phyloP scores from a whole-genome alignment of 2,113 vertebrate genomes.

The Origma solitaria region DNA sequence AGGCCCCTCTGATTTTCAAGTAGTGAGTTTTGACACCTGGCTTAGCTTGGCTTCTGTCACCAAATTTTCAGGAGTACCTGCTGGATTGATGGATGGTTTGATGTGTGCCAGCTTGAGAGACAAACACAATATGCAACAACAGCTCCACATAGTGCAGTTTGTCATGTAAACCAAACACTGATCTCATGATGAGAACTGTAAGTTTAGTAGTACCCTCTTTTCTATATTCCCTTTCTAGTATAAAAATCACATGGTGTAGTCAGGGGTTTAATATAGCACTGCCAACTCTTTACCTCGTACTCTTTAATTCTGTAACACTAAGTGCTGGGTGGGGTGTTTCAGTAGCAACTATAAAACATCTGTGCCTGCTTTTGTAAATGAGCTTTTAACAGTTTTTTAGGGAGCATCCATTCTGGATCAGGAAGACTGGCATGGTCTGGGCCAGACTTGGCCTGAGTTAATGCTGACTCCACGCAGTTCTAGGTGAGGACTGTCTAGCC shows the following conservation, averaged over 20 bases:
- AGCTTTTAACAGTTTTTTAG: neutral
- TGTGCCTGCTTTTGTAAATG: neutral
- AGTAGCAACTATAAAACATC: constrained; percentile 7
- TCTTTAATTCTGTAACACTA: neutral
- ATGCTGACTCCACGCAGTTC: neutral
- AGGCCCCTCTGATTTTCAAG: neutral
- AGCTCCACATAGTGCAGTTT: neutral
- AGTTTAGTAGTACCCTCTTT: neutral
- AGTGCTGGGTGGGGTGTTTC: neutral
- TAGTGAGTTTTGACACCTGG: neutral
- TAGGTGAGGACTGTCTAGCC: neutral
- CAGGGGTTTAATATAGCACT: constrained; percentile 30
- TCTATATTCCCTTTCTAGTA: neutral
- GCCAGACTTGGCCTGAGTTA: neutral
- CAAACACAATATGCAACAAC: fast-evolving
- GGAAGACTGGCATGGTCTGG: neutral
- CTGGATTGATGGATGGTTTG: neutral
- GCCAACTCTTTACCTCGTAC: constrained; percentile 44
- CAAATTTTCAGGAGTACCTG: neutral
- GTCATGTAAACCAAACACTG: neutral
- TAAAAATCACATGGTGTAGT: neutral
- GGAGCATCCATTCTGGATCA: neutral
- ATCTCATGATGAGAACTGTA: neutral
- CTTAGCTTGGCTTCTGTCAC: neutral
- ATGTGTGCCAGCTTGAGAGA: neutral